Percentiles rank a stretch among this genome's conserved stretches.
Evolutionary conservation across 1,140 invertebrate species (phyloP).

Genomic region (Metopolophium dirhodum): DNA sequence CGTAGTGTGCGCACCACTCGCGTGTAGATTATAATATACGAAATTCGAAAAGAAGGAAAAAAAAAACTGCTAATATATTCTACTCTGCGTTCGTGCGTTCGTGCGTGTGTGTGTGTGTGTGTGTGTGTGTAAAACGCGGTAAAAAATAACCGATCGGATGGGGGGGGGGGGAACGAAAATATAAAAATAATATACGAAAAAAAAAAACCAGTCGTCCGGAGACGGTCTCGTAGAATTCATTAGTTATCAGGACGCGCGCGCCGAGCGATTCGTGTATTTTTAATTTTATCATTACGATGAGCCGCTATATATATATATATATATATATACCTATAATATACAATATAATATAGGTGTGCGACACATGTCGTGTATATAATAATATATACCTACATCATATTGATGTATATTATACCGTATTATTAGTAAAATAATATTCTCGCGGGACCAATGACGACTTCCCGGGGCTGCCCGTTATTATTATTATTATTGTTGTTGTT

Average conservation of each 20-base stretch:
- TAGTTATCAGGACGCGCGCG: conserved; percentile 14
- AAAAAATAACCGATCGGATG: conserved; percentile 24
- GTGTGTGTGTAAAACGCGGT: neutral
- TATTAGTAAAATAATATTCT: neutral
- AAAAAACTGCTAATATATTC: conserved; percentile 42
- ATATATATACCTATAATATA: no score
- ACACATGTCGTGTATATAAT: no score
- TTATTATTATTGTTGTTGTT: neutral
- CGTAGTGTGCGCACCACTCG: neutral
- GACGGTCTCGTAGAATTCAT: conserved; percentile 51
- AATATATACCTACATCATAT: neutral
- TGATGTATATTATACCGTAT: neutral
- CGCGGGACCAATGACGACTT: neutral
- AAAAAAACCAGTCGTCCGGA: conserved; percentile 35
- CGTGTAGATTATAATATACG: neutral
- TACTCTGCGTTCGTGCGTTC: conserved; percentile 22
- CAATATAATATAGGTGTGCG: no score
- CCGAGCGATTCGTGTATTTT: conserved; percentile 32
- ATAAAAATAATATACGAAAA: neutral
- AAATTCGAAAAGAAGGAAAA: neutral
- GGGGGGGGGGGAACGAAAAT: neutral
- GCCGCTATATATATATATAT: no score
- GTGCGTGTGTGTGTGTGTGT: neutral
- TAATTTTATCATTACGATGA: neutral
- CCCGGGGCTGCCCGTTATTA: neutral